Evolutionary conservation across 2,888 invertebrate genomes (phyloP).

Genomic region (Apocheima hispidaria): DNA sequence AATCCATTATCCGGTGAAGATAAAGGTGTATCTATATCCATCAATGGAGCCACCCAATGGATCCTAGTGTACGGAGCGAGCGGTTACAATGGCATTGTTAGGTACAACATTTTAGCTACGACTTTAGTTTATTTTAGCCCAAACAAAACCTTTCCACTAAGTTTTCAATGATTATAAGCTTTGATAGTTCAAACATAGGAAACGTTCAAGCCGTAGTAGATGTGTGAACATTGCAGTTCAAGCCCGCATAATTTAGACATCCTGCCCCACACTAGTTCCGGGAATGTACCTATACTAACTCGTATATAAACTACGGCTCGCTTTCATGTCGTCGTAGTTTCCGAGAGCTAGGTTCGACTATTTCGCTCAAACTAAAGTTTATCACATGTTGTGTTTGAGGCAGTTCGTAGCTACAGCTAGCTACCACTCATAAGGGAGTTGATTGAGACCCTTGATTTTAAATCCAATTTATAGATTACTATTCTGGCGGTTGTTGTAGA

Average conservation of each 20-base stretch:
- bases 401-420: neutral
- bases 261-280: conserved; percentile 19
- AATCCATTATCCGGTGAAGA: no score
- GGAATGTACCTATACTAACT: conserved; percentile 16
- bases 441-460: no score
- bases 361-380: conserved; percentile 1
- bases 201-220: neutral
- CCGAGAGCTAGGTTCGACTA: conserved; percentile 3
- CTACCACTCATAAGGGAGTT: no score
- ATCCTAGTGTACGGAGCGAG: no score
- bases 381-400: no score
- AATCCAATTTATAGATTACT: no score
- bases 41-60: no score
- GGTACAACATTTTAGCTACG: no score
- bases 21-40: no score
- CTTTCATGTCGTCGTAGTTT: neutral
- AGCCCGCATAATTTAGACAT: conserved; percentile 14
- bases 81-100: no score
- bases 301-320: neutral
- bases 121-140: neutral
- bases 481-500: no score
- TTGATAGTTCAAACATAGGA: neutral
- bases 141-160: neutral
- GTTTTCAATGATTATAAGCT: neutral
- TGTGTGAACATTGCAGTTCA: conserved; percentile 10